These are phyloP conservation scores for Panthera uncia DNA, from an alignment of 2,113 vertebrate species.

Conservation along the genomic window DNA sequence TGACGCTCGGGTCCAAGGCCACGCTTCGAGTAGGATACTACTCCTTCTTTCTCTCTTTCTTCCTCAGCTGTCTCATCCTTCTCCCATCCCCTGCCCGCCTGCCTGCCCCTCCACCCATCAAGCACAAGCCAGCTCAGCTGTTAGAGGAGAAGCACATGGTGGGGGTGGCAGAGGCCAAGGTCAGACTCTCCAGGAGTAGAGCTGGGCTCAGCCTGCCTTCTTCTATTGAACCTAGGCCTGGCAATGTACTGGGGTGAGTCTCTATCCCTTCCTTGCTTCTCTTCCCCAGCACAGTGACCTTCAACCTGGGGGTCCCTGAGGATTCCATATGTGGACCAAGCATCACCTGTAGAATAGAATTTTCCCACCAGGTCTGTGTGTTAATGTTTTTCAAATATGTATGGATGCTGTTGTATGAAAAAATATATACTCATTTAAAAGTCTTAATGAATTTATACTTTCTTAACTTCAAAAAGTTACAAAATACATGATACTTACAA, in stretches of 20 bases:
- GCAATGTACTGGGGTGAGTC: background rate
- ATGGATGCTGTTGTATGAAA: background rate
- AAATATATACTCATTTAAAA: background rate
- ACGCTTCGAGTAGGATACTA: background rate
- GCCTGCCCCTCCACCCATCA: too few relatives aligned
- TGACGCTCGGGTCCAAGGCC: background rate
- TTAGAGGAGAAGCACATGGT: constrained; percentile 15
- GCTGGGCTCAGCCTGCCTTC: background rate
- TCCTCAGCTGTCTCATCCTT: constrained; percentile 9
- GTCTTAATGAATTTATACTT: background rate
- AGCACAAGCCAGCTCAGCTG: constrained; percentile 17
- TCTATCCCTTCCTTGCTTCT: background rate
- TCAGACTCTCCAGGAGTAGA: background rate
- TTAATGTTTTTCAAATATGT: background rate
- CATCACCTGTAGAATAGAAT: background rate
- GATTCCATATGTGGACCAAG: background rate
- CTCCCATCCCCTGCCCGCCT: background rate
- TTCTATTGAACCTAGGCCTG: background rate
- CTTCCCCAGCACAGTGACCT: background rate
- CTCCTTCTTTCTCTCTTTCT: background rate
- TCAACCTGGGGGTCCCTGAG: background rate
- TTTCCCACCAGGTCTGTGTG: background rate
- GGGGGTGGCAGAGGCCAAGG: background rate
- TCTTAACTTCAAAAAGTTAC: background rate
- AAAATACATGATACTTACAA: background rate